Percentiles rank a stretch among this genome's conserved stretches.
phyloP scores from a whole-genome alignment of 2,797 vertebrate species.

The Acrossocheilus fasciatus region DNA sequence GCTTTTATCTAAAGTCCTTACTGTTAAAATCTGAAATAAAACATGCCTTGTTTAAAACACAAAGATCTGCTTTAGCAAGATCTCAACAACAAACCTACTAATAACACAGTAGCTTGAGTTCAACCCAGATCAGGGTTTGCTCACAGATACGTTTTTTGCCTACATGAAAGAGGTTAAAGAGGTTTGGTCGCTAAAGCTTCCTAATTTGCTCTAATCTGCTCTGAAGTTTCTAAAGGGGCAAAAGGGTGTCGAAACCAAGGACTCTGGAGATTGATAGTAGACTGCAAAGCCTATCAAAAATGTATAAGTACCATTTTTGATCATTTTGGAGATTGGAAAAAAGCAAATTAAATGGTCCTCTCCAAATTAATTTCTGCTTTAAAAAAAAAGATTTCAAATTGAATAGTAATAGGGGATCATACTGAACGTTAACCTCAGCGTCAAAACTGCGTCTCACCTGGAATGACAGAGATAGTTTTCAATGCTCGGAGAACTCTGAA shows the following conservation, averaged over 20 bases:
- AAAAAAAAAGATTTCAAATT: constrained; percentile 71
- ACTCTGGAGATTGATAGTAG: constrained; percentile 75
- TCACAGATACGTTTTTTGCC: background rate
- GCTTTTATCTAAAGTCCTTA: background rate
- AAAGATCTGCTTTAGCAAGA: constrained; percentile 10
- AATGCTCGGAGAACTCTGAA: constrained; percentile 99
- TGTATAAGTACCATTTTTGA: constrained; percentile 85
- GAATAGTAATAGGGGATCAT: constrained; percentile 77
- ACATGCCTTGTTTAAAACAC: background rate
- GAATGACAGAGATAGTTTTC: constrained; percentile 99
- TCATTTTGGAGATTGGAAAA: constrained; percentile 76
- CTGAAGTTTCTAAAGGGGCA: constrained; percentile 64
- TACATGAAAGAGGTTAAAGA: constrained; percentile 7
- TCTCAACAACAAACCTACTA: constrained; percentile 16
- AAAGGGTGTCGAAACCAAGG: constrained; percentile 73
- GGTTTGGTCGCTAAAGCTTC: constrained; percentile 15
- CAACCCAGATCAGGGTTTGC: background rate
- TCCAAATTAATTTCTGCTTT: constrained; percentile 74
- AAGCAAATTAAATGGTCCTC: constrained; percentile 77
- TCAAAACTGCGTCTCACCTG: constrained; percentile 97
- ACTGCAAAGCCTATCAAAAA: constrained; percentile 94
- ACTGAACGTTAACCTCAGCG: constrained; percentile 79
- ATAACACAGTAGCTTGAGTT: background rate
- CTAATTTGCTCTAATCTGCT: constrained; percentile 25
- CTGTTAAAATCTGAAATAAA: background rate